Evolutionary conservation across 2,888 invertebrate species (phyloP), one percentile per base, ranked within the genome.

Genomic region (Rhamphomyia laevipes): DNA sequence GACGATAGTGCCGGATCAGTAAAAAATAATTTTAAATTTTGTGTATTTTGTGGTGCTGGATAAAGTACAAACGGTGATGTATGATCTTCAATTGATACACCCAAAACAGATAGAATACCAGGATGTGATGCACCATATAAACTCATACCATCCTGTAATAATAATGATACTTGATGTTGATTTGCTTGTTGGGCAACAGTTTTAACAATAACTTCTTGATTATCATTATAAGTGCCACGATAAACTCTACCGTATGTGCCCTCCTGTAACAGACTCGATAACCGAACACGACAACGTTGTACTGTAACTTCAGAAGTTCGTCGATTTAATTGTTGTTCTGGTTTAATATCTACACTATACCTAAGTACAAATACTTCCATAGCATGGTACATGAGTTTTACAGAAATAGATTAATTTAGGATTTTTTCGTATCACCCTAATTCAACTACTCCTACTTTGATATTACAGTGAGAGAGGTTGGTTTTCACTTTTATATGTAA

Each of bases 111-210:
- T 47, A 91, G 76, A 47, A 94, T 81, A 56, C 88, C 76, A 48
- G 92, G 78, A 61, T 79, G 79, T 21, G 77, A 74, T 21, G 79
- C 72, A 1, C 79, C 79, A 57, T 79, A 79, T 41, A 79, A 67
- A 67, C 77, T 75, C 67, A 79, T 78, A 44, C 78, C 78, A 67
- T 78, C 77, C 70, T 78, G 78, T 66, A 91, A 88, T 82, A 75
- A 83, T 77, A 91, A 74, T 3, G 90, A 86, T 44, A 91, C 86
- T 77, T 93, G 89, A 53, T 85, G 81, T 75, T 84, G 88, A 60
- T 86, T 90, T 55, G 87, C 89, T 68, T 89, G 88, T 68, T 89
- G 89, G 48, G 91, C 92, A 40, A 91, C 88, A 48, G 92, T 90
- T 71, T 93, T 93, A 45, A 92, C 82, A 55, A 86, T 73, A 41